These are phyloP conservation scores for Toxotes jaculatrix DNA, from an alignment of 2,113 vertebrate genomes.

Conservation along the genomic window DNA sequence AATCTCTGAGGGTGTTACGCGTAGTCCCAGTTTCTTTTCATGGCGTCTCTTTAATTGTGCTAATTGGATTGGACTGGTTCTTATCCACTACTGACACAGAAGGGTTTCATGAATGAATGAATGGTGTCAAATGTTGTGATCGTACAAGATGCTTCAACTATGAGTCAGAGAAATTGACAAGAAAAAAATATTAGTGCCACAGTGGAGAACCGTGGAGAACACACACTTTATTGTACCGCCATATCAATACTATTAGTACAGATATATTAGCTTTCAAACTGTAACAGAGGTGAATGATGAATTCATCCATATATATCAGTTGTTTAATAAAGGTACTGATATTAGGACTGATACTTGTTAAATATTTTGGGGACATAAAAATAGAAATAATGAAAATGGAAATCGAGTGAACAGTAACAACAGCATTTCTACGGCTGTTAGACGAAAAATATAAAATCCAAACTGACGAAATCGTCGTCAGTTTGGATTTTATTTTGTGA, in stretches of 20 bases:
- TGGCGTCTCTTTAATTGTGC: slow-evolving; percentile 42
- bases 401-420: background rate
- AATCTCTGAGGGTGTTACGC: slow-evolving; percentile 56
- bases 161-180: background rate
- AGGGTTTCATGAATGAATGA: slow-evolving; percentile 30
- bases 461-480: no score
- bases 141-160: background rate
- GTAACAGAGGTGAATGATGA: background rate
- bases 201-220: background rate
- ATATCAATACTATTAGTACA: background rate
- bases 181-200: background rate
- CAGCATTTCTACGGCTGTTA: background rate
- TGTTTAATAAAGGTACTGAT: background rate
- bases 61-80: slow-evolving; percentile 70
- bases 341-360: background rate
- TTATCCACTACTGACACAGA: slow-evolving; percentile 58
- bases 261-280: background rate
- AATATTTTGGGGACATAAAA: no score
- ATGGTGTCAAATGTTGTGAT: background rate
- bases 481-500: no score
- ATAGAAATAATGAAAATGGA: background rate
- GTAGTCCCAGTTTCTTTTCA: slow-evolving; percentile 60
- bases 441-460: no score
- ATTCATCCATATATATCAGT: background rate
- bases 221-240: background rate